Conservation (phyloP, 2,113 vertebrate genomes). For the Phyllopteryx taeniolatus region DNA sequence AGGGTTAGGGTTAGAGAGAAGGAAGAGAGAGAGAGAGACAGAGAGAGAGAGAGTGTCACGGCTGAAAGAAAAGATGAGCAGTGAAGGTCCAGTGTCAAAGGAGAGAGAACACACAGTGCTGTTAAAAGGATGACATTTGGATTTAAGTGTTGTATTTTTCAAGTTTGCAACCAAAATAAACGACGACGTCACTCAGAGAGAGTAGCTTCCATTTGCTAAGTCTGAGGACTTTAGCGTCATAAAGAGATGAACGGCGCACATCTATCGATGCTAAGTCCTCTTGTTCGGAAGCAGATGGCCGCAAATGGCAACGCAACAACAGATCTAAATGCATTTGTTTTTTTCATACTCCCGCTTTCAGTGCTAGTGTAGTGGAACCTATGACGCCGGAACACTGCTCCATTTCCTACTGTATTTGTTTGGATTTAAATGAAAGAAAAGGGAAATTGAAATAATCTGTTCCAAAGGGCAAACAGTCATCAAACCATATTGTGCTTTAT, state of each 20-base stretch:
- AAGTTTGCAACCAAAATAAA: not conserved
- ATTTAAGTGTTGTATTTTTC: constrained; percentile 4
- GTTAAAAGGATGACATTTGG: constrained; percentile 26
- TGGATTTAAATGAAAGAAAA: not conserved
- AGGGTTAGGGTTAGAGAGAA: constrained; percentile 5
- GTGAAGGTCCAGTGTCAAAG: constrained; percentile 36
- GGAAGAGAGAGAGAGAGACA: constrained; percentile 5
- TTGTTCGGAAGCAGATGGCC: constrained; percentile 61
- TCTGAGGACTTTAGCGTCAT: constrained; percentile 34
- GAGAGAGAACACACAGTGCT: constrained; percentile 10
- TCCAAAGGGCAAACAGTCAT: not conserved
- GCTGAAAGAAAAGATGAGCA: constrained; percentile 33
- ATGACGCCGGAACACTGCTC: not conserved
- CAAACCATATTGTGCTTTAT: not conserved
- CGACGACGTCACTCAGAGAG: constrained; percentile 36
- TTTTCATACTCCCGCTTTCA: not conserved
- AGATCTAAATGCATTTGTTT: constrained; percentile 6
- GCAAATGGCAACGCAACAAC: constrained; percentile 18
- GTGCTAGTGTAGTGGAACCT: not conserved
- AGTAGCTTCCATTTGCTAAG: constrained; percentile 44
- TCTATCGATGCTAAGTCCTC: constrained; percentile 55
- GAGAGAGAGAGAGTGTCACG: constrained; percentile 26
- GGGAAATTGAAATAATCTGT: not conserved
- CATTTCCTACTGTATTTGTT: not conserved
- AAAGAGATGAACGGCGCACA: constrained; percentile 47